Base-by-base conservation (phyloP, 1,140 invertebrate species). In the Micrasema longulum region DNA sequence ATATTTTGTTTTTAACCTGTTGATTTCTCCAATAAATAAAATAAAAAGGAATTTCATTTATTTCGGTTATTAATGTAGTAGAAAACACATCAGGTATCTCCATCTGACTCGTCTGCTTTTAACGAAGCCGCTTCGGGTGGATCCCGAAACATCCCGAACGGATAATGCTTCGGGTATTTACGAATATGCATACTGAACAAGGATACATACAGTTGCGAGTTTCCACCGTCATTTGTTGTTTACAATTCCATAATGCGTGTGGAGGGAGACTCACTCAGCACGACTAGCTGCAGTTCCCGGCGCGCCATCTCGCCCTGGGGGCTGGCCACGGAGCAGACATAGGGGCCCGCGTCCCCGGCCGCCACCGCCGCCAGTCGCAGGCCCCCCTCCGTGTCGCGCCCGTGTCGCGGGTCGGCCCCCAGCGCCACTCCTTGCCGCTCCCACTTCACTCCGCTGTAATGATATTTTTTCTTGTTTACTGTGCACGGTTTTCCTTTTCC, bases 241-340 rank as follows among this genome's bases (percentile, higher is more conserved):
- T 41, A 10, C 38, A 41, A 10, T 41, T 1, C 10, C 5, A 5
- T 41, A 11, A 41, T 1, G n/a, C 18, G 38, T 14, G 26, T 5
- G 53, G 3, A 38, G 23, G 14, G 14, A 22, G n/a, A 63, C 88
- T 86, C 80, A 91, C 91, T 92, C 81, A 91, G 90, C 48, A 93
- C 89, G 76, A 88, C 87, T 35, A 93, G 82, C 78, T 88, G 82
- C 78, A 90, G 86, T 75, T 89, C 86, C 60, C 89, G 82, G 57
- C 87, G 87, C 9, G 90, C 91, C 5, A 89, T 86, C 77, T 92
- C 89, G 0, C 90, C 91, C 6, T 90, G 88, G 23, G 88, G 83
- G 72, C 91, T 91, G 23, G 84, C 82, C 1, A 93, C 93, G 20
- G 88, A 88, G 79, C 94, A 96, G 0, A 89, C 90, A 81, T 95